Percentiles rank a stretch among this genome's conserved stretches.
Conservation (phyloP, 1,140 invertebrate genomes). For the Monomorium pharaonis region DNA sequence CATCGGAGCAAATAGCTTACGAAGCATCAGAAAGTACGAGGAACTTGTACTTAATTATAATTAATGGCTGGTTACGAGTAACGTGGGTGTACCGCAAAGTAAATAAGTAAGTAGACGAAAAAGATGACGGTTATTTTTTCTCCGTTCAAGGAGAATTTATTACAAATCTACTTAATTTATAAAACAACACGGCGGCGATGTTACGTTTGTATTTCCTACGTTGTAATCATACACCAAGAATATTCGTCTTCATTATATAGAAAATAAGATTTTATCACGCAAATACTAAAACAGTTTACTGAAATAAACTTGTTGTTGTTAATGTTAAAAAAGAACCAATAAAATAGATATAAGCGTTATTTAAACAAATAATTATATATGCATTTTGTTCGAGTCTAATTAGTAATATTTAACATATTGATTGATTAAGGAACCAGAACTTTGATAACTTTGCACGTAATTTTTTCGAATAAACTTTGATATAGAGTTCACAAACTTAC, state of each 20-base stretch:
- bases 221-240: background rate
- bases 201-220: background rate
- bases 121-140: background rate
- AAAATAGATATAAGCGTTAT: background rate
- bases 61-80: background rate
- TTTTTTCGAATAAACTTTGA: background rate
- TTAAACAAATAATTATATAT: background rate
- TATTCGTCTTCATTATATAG: background rate
- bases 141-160: background rate
- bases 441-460: background rate
- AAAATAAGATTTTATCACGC: constrained; percentile 27
- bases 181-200: background rate
- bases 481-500: constrained; percentile 38
- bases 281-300: background rate
- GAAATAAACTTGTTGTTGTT: background rate
- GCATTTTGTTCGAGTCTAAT: background rate
- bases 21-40: background rate
- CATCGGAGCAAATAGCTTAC: background rate
- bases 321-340: background rate
- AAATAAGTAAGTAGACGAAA: constrained; percentile 13
- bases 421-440: background rate
- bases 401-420: background rate
- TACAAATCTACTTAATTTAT: constrained; percentile 18
- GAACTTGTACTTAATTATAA: constrained; percentile 12
- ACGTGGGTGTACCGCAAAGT: background rate